A percentile compares a stretch with the other conserved stretches of the same genome.
Evolutionary conservation across 2,888 invertebrate genomes (phyloP).

Genomic region (Watsonalla binaria): DNA sequence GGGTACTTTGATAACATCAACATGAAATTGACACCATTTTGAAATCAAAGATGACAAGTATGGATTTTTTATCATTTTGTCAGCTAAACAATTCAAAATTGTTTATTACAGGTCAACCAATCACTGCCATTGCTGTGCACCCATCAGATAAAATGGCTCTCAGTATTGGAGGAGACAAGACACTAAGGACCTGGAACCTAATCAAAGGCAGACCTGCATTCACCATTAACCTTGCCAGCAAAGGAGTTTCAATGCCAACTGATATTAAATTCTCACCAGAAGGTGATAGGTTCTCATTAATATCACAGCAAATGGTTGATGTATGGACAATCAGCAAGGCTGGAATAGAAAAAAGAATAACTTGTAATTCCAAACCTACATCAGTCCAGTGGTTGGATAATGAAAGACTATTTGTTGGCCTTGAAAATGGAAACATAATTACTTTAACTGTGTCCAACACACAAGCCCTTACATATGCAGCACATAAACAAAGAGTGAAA

Average conservation of each 20-base stretch:
- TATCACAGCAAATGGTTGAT: slow-evolving; percentile 85
- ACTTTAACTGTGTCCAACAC: slow-evolving; percentile 76
- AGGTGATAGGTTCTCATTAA: slow-evolving; percentile 87
- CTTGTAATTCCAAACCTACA: slow-evolving; percentile 84
- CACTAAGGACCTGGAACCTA: slow-evolving; percentile 95
- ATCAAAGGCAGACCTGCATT: slow-evolving; percentile 94
- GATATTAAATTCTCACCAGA: slow-evolving; percentile 85
- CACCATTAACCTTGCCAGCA: slow-evolving; percentile 89
- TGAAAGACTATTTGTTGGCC: slow-evolving; percentile 82
- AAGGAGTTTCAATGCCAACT: slow-evolving; percentile 71
- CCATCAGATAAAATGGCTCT: slow-evolving; percentile 93
- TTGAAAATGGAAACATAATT: slow-evolving; percentile 85
- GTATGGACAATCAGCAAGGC: slow-evolving; percentile 90
- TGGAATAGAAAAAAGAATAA: slow-evolving; percentile 82
- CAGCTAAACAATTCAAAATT: not conserved
- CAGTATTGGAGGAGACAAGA: slow-evolving; percentile 90
- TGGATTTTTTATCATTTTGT: not conserved
- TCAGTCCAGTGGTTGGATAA: slow-evolving; percentile 84
- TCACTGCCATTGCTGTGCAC: slow-evolving; percentile 89
- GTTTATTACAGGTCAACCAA: slow-evolving; percentile 72
- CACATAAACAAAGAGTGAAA: slow-evolving; percentile 84
- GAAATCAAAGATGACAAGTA: no score
- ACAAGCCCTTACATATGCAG: slow-evolving; percentile 64
- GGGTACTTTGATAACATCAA: no score
- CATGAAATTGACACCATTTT: no score